Evolutionary conservation across 2,797 vertebrate genomes (phyloP).

Genomic region (Hyperoplus lanceolatus): DNA sequence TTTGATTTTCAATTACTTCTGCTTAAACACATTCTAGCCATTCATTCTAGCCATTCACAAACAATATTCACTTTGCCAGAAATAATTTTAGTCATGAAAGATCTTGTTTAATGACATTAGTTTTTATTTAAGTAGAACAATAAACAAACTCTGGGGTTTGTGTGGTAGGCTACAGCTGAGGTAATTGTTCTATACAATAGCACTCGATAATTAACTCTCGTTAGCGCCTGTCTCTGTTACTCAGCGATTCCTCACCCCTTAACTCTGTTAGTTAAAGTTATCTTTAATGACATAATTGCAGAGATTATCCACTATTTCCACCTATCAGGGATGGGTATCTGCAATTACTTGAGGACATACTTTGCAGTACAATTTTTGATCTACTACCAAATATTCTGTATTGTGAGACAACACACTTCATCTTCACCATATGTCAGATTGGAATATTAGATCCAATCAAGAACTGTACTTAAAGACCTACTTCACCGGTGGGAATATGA

Average conservation of each 20-base stretch:
- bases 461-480: too few species aligned
- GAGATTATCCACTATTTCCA: not conserved
- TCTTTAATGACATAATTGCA: not conserved
- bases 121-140: constrained; percentile 41
- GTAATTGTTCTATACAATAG: constrained; percentile 27
- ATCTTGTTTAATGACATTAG: constrained; percentile 8
- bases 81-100: constrained; percentile 15
- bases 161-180: constrained; percentile 34
- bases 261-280: not conserved
- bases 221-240: not conserved
- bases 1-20: constrained; percentile 38
- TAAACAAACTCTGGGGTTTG: constrained; percentile 26
- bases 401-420: too few species aligned
- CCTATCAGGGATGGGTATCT: too few species aligned
- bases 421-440: too few species aligned
- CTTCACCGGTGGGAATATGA: too few species aligned
- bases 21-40: not conserved
- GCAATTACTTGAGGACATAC: too few species aligned
- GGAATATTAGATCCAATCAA: too few species aligned
- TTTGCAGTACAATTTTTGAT: too few species aligned
- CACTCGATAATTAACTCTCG: constrained; percentile 16
- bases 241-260: not conserved
- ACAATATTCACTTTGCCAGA: constrained; percentile 20
- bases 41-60: constrained; percentile 24
- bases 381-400: too few species aligned